Evolutionary conservation across 2,888 invertebrate species (phyloP), one percentile per base, ranked within the genome.

Genomic region (Ophion ventricosus): DNA sequence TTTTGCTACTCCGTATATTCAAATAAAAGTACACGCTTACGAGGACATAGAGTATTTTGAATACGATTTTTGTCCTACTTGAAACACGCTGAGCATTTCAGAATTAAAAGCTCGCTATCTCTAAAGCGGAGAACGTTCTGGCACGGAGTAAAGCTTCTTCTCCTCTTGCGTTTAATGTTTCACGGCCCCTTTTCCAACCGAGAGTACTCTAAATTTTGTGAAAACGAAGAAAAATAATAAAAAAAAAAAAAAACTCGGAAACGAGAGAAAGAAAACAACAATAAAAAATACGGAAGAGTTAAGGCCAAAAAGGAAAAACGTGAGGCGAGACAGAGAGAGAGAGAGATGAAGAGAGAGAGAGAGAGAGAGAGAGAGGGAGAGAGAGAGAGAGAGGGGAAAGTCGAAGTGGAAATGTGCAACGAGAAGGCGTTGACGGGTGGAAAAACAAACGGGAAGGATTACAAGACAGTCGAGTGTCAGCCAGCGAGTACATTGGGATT

Each of bases 391-490:
- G n/a, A n/a, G 17, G 59, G 20, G 20, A 29, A 43, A 17, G 43
- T 43, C 29, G 26, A 40, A 80, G 26, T 56, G 56, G 69, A 85
- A 63, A 63, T 49, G 23, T 63, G 17, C 25, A 63, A 63, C 61
- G 61, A n/a, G 26, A 5, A 49, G 61, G 23, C 26, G 25, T 20
- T 61, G 26, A 40, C 26, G 49, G 69, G 23, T 59, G 64, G 72
- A 74, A 64, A 76, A 75, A 78, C 20, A 67, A 66, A 79, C 73
- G 67, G 63, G 73, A 78, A 80, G 72, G 66, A 72, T 49, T 70
- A 69, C 59, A 26, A 59, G 61, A 61, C 72, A 56, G 61, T 63
- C 40, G 82, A 74, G 78, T 70, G 69, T 70, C 56, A 40, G 57
- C 7, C 20, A 40, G 81, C 67, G 64, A 43, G 59, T 70, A 66